Evolutionary conservation across 2,797 vertebrate genomes (phyloP), one percentile per base, ranked within the genome.

Genomic region (Pseudochaenichthys georgianus): DNA sequence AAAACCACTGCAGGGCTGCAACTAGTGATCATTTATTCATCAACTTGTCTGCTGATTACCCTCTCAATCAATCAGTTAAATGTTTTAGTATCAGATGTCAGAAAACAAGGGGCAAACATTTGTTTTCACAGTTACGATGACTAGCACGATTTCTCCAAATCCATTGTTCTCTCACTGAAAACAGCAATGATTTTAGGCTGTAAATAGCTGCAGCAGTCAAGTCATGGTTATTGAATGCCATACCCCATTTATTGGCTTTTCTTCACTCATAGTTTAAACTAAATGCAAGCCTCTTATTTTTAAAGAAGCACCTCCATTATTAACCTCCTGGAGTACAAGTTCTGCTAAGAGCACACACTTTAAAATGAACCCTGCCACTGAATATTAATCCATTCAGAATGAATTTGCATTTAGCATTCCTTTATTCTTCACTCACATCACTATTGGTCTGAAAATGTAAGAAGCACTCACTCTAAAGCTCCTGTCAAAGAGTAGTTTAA

Each of bases 331-430:
- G 70, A 78, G 74, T 63, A 71, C 47, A 61, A 75, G 70, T 82
- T 54, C 51, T 50, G 58, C 50, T 68, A 41, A 43, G 61, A 77
- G 82, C 62, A 21, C 45, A 63, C 72, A 66, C 68, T 45, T 38
- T 38, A 77, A 62, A 78, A 73, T 11, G 48, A 64, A 77, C 50
- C 38, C 51, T 63, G 47, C 74, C 57, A 17, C 70, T 77, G 74
- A 85, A 82, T 85, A 80, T 73, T 77, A 80, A 81, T 85, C 72
- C 6, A 17, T 59, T 74, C n/a, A 41, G 71, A 70, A 75, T 68
- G n/a, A 59, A 82, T 84, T 78, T 74, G 50, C 70, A 75, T 81
- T 70, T 65, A 42, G 38, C 17, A 46, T 62, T 21, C 21, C 47
- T 60, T 73, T 59, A 60, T 68, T 61, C 68, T 69, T 70, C 43